Evolutionary conservation across 2,888 invertebrate species (phyloP), one percentile per base, ranked within the genome.

Genomic region (Macropis europaea): DNA sequence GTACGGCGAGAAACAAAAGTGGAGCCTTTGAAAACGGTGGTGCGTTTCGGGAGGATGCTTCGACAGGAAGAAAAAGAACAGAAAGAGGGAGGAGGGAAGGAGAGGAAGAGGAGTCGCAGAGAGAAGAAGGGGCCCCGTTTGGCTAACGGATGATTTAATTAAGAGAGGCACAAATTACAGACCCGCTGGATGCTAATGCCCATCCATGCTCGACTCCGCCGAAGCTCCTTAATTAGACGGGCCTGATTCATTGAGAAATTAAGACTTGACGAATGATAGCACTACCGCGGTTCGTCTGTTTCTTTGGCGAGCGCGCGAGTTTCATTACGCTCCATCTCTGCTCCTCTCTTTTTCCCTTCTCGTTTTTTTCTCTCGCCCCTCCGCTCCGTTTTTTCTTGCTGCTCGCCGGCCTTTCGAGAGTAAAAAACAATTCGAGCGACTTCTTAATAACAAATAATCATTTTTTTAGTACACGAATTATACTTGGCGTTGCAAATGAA

Each of bases 121-220:
- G 77, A 79, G 56, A 40, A 64, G 48, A 62, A 30, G 67, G 47
- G 74, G 81, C 82, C n/a, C 82, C 82, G 84, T 81, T 86, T 84
- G 88, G 87, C 88, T 87, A 89, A 89, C 90, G 88, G 89, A 90
- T 90, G 90, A 90, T 90, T 89, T 90, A 90, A 90, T 90, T 90
- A 90, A 90, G 88, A 89, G 87, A 86, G 86, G 89, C 90, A 90
- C 89, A 90, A 90, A 90, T 90, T 90, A 90, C 90, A 87, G 89
- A 87, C 86, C 87, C 88, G 88, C 84, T 84, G 84, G 85, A 89
- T 89, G 89, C 88, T 89, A 89, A 89, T 89, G 89, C 85, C 84
- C 87, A 81, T 84, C 85, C 84, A 85, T 78, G 84, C 87, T 84
- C 85, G 84, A 83, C 87, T 87, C 86, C 67, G 76, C 82, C 81